These are phyloP conservation scores for Drosophila pseudoobscura DNA, from an alignment of 1,140 invertebrate species.

Conservation along the genomic window DNA sequence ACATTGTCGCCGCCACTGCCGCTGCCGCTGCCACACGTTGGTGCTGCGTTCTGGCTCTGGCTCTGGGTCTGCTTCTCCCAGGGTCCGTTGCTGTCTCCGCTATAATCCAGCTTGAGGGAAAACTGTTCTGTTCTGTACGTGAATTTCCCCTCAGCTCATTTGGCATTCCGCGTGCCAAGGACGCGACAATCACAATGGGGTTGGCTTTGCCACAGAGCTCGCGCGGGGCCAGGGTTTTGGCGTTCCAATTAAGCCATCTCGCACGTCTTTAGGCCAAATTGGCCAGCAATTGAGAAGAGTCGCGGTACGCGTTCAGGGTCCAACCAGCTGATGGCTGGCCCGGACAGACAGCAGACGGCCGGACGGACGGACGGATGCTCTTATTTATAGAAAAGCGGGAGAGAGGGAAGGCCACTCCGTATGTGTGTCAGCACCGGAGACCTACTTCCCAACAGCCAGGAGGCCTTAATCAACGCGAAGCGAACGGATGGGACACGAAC, in stretches of 20 bases:
- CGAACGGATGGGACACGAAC: too few species aligned
- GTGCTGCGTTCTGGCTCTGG: slow-evolving; percentile 8
- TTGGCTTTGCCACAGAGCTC: too few species aligned
- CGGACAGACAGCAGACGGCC: too few species aligned
- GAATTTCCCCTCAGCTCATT: background rate
- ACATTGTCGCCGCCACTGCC: slow-evolving; percentile 18
- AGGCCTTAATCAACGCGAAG: slow-evolving; percentile 31
- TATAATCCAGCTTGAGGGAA: slow-evolving; percentile 77
- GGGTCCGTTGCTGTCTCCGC: slow-evolving; percentile 74
- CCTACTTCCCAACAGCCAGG: slow-evolving; percentile 12
- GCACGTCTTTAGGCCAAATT: too few species aligned
- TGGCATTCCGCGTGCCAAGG: slow-evolving; percentile 16
- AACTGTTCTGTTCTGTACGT: slow-evolving; percentile 2
- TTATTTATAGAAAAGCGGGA: too few species aligned
- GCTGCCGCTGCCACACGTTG: slow-evolving; percentile 5
- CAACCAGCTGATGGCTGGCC: too few species aligned
- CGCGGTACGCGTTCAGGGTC: too few species aligned
- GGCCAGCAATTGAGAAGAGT: too few species aligned
- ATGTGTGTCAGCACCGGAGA: background rate
- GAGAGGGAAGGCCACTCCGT: too few species aligned
- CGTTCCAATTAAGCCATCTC: slow-evolving; percentile 5
- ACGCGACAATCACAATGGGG: slow-evolving; percentile 9
- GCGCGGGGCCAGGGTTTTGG: too few species aligned
- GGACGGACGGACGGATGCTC: too few species aligned
- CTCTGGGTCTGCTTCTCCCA: slow-evolving; percentile 76